Base-by-base conservation (phyloP, 1,140 invertebrate genomes). In the Anadara kagoshimensis region DNA sequence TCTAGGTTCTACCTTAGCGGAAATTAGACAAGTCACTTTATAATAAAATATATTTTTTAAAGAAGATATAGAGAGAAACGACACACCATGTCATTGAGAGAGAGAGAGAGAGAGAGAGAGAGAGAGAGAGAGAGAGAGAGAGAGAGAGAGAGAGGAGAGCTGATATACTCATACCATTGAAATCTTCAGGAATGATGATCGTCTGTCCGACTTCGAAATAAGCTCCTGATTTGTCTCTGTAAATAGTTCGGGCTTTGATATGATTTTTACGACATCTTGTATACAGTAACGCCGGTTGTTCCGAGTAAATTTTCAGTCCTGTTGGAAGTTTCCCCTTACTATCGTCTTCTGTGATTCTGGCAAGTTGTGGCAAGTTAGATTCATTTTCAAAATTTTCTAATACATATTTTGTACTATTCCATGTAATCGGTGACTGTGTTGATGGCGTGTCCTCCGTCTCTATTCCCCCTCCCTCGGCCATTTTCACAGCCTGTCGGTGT, bases 141-240 rank as follows among this genome's bases (percentile, higher is more conserved):
- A 36, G 29, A 36, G 29, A 36, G 29, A 36, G 29, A 36, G 29
- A 36, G 29, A 36, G n/a, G 29, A 36, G 29, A 36, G 29, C 2
- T 2, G 7, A 7, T 36, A 36, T 36, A 36, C n/a, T 36, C 29
- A 36, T 49, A 86, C 84, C 84, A 69, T 80, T 66, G 65, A 83
- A 86, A 69, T 81, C 79, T 1, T 82, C 83, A 5, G 84, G 84
- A n/a, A 86, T 79, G 18, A 82, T 56, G 5, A 86, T 41, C 0
- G 83, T 86, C 74, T 86, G 84, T 20, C 84, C 84, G 8, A 83
- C 76, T 57, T 86, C 84, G 22, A 77, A 82, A 53, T 81, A 86
- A 12, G 78, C 75, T n/a, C 84, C 84, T 8, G 69, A 24, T n/a
- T 61, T 57, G 67, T 86, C 84, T 12, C 76, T 76, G 49, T 80